Evolutionary conservation across 2,113 vertebrate species (phyloP), one percentile per base, ranked within the genome.

Genomic region (Paradisaea rubra): DNA sequence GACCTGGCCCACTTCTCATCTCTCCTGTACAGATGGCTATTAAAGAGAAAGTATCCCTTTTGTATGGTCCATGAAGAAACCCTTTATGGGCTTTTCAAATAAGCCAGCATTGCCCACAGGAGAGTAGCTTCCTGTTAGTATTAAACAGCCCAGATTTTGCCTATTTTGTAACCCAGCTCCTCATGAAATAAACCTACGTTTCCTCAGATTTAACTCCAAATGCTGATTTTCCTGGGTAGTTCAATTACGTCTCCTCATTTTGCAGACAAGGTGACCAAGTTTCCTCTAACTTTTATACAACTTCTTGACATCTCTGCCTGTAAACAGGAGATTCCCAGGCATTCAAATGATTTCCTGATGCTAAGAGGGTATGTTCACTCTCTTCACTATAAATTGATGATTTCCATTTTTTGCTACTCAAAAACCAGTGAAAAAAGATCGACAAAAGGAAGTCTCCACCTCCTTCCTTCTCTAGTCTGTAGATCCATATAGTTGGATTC

Each of bases 11-110:
- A 98, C 98, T 98, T 98, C 98, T 99, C 99, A 98, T 98, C 98
- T 99, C 98, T 99, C 99, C 98, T 99, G 99, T 99, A 99, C 99
- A 99, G 99, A 99, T 99, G 99, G 99, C 98, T 99, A 99, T 99
- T 99, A 99, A 99, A 98, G 98, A 98, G 98, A 99, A 98, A 99
- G 98, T 99, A 98, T 98, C 98, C 99, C 98, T 98, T 99, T 98
- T 98, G 98, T 97, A 98, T 97, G 98, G 98, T 97, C 98, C 97
- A 98, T 98, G 98, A 98, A 98, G 98, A 99, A 99, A 97, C 96
- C 98, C 98, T 98, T 98, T 98, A 98, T 98, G 97, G 98, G 98
- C 97, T 98, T 98, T 98, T 97, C 98, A 98, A 98, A 98, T 97
- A 97, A 97, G 98, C 98, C 98, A 98, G 97, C 97, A 98, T 98